Evolutionary conservation across 2,888 invertebrate genomes (phyloP).

Genomic region (Lissonota sp.): DNA sequence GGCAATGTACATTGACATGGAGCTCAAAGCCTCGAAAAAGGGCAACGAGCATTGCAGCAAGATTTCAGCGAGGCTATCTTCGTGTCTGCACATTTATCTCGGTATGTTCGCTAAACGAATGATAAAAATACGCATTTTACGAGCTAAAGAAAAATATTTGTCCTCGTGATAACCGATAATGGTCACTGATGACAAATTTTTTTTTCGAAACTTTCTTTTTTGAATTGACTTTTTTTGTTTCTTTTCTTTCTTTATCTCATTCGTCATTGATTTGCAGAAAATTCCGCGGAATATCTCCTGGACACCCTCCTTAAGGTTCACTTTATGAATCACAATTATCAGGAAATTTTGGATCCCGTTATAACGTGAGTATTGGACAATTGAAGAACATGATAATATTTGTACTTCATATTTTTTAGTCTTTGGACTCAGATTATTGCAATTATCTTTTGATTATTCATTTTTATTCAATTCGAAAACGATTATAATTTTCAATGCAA

Average conservation of each 20-base stretch:
- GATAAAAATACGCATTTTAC: background rate
- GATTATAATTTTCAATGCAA: too few relatives aligned
- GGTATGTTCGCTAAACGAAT: conserved; percentile 71
- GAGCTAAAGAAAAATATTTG: background rate
- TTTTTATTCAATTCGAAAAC: too few relatives aligned
- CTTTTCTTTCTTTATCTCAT: conserved; percentile 61
- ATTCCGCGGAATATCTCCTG: conserved; percentile 79
- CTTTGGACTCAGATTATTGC: too few relatives aligned
- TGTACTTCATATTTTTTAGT: too few relatives aligned
- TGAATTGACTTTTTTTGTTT: conserved; percentile 5
- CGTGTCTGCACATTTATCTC: conserved; percentile 78
- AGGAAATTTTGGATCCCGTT: conserved; percentile 79
- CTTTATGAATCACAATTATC: conserved; percentile 76
- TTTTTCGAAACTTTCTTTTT: background rate
- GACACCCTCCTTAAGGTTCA: conserved; percentile 80
- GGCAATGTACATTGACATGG: conserved; percentile 83
- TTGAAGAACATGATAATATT: background rate
- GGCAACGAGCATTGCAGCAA: conserved; percentile 75
- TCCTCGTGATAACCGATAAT: background rate
- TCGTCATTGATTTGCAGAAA: conserved; percentile 70
- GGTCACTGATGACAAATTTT: background rate
- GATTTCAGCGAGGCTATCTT: conserved; percentile 78
- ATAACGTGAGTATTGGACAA: conserved; percentile 77
- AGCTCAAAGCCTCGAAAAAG: conserved; percentile 81
- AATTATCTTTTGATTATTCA: too few relatives aligned